A percentile compares a stretch with the other conserved stretches of the same genome.
phyloP scores from a whole-genome alignment of 1,140 invertebrate genomes.

The Cyclina sinensis region DNA sequence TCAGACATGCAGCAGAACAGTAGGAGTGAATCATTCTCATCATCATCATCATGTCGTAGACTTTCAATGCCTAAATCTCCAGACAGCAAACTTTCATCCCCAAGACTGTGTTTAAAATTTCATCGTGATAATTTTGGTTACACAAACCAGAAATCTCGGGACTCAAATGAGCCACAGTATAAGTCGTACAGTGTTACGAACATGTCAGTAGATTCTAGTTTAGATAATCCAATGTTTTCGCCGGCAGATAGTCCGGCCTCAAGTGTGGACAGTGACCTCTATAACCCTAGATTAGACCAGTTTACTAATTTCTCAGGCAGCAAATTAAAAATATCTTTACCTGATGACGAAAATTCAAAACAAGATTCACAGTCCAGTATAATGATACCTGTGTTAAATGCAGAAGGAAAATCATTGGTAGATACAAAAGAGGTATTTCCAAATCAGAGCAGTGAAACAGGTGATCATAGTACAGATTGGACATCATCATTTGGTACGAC shows the following conservation, averaged over 20 bases:
- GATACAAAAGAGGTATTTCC: constrained; percentile 23
- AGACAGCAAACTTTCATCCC: constrained; percentile 86
- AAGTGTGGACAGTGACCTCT: constrained; percentile 79
- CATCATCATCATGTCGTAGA: constrained; percentile 42
- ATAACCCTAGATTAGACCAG: constrained; percentile 29
- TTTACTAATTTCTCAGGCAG: constrained; percentile 23
- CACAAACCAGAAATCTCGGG: constrained; percentile 73
- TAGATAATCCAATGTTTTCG: constrained; percentile 72
- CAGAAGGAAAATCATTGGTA: not conserved
- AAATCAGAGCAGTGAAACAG: not conserved
- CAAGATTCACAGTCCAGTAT: not conserved
- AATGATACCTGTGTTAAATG: not conserved
- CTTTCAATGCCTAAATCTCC: constrained; percentile 76
- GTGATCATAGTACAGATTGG: not conserved
- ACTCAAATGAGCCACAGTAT: constrained; percentile 74
- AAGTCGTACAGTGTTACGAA: constrained; percentile 80
- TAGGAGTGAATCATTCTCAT: constrained; percentile 50
- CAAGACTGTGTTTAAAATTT: constrained; percentile 89
- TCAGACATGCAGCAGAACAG: constrained; percentile 14
- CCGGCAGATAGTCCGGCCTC: constrained; percentile 75
- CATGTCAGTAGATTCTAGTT: constrained; percentile 74
- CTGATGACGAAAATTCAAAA: not conserved
- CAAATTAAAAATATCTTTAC: constrained; percentile 39
- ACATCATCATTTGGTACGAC: not conserved
- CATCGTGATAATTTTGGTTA: constrained; percentile 87